phyloP scores from a whole-genome alignment of 1,140 invertebrate species.

The Meloidogyne exigua region DNA sequence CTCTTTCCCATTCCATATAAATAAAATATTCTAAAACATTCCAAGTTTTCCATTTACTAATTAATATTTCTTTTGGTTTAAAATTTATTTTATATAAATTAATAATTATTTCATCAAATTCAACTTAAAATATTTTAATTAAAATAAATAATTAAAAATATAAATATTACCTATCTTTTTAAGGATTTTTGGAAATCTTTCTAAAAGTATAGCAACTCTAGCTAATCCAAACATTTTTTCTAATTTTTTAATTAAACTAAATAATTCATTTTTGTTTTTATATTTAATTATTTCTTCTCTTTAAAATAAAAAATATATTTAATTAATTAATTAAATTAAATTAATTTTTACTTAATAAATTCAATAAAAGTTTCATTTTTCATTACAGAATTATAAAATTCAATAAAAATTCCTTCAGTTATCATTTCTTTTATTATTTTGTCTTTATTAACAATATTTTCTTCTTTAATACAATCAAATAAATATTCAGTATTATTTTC shows the following conservation, averaged over 20 bases:
- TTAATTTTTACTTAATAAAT: background rate
- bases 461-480: background rate
- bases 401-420: background rate
- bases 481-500: background rate
- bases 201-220: background rate
- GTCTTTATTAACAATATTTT: background rate
- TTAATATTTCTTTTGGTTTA: background rate
- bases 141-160: background rate
- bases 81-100: conserved; percentile 6
- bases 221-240: background rate
- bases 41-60: background rate
- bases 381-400: background rate
- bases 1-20: background rate
- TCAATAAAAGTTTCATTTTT: background rate
- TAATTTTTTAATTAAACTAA: background rate
- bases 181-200: background rate
- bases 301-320: background rate
- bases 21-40: background rate
- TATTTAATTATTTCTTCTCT: background rate
- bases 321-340: background rate
- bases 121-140: background rate
- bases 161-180: background rate
- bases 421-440: background rate
- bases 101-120: background rate
- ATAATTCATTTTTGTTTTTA: background rate